Evolutionary conservation across 2,888 invertebrate species (phyloP), one percentile per base, ranked within the genome.

Genomic region (Drosophila fulvimacula): DNA sequence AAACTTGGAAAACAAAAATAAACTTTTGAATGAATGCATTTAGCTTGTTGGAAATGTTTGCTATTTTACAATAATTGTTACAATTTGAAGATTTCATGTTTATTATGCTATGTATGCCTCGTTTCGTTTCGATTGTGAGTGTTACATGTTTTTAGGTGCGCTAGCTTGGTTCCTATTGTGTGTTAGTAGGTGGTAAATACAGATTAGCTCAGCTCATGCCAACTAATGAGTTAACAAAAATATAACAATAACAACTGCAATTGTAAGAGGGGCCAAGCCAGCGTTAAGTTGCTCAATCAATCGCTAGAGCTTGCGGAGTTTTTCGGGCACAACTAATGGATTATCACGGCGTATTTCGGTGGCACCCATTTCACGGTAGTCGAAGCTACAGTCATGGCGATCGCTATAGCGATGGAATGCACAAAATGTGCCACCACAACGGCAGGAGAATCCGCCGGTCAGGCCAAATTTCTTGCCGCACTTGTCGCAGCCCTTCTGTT

Each of bases 381-480:
- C 82, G 24, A 85, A 87, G 24, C 30, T 84, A 61, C 83, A 83
- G 3, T 79, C 77, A 21, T 83, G 83, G 10, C 85, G 82, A n/a
- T 87, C 88, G 36, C 83, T 83, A 36, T 83, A 83, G 21, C 83
- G 83, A 30, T 83, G 83, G 32, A 51, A 58, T n/a, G 64, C 73
- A 38, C 83, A 83, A 48, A 55, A 83, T 21, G 66, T 74, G 42
- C 82, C 80, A 11, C 83, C 83, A 34, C 83, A 83, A 13, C 83
- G 83, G 41, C 83, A 83, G 9, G 69, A n/a, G 17, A 62, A 87
- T 1, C 77, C 83, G 0, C 79, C 84, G 39, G 73, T 79, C 3
- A 83, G 55, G 0, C 88, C 85, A n/a, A 84, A 59, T 24, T 83
- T 83, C 63, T 84, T 83, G 66, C 79, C 77, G 30, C 88, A 82